phyloP scores from a whole-genome alignment of 2,888 invertebrate genomes.

The Spodoptera picta region DNA sequence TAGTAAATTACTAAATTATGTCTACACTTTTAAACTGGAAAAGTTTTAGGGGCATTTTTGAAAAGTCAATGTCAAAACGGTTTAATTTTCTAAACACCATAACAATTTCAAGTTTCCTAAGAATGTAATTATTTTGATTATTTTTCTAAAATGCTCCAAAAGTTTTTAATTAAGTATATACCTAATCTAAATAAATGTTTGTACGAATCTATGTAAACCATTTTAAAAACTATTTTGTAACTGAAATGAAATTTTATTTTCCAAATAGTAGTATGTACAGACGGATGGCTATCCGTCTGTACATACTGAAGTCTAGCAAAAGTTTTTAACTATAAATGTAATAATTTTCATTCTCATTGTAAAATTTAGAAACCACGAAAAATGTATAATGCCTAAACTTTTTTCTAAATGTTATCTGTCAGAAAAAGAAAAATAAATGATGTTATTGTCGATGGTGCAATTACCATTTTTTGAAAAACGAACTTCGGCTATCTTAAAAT shows the following conservation, averaged over 20 bases:
- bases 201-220: constrained; percentile 60
- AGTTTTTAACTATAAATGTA: constrained; percentile 28
- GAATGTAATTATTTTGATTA: too few relatives aligned
- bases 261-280: constrained; percentile 63
- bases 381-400: neutral
- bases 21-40: constrained; percentile 40
- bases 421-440: neutral
- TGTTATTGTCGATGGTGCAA: neutral
- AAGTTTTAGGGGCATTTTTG: constrained; percentile 34
- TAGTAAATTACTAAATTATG: constrained; percentile 52
- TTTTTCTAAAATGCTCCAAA: constrained; percentile 26
- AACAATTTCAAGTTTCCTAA: too few relatives aligned
- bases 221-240: constrained; percentile 57
- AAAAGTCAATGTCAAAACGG: neutral
- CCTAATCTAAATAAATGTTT: constrained; percentile 63
- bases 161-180: constrained; percentile 25
- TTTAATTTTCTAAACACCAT: neutral
- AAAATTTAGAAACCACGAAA: neutral
- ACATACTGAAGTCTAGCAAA: constrained; percentile 14
- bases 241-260: constrained; percentile 59
- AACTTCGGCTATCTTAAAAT: neutral
- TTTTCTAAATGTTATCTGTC: neutral
- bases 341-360: constrained; percentile 24
- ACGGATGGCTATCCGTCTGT: too few relatives aligned
- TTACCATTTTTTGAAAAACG: neutral